These are phyloP conservation scores for Tarsius wallacei DNA, from an alignment of 2,797 vertebrate genomes.

Conservation along the genomic window DNA sequence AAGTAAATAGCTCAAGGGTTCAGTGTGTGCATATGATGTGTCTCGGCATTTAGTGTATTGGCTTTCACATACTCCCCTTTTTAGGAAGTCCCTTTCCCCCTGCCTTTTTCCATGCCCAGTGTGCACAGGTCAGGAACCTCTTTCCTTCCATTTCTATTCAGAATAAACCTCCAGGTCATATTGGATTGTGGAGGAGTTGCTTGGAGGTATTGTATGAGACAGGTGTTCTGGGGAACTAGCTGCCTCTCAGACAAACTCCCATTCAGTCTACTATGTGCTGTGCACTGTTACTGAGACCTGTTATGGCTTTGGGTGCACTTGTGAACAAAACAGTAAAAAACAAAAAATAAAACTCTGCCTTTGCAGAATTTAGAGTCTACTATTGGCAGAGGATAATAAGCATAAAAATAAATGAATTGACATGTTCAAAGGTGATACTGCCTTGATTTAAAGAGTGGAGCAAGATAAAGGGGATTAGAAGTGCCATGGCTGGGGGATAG, in stretches of 20 bases:
- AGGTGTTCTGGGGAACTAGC: not conserved
- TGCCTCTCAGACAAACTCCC: not conserved
- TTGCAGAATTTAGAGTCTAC: not conserved
- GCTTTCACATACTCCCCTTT: not conserved
- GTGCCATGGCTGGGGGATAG: constrained; percentile 33
- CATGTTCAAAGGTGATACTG: not conserved
- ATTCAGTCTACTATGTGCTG: not conserved
- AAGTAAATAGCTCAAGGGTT: not conserved
- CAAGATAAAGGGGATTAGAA: not conserved
- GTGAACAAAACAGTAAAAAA: not conserved
- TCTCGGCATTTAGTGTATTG: too few relatives aligned
- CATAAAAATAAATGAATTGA: not conserved
- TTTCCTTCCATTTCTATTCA: not conserved
- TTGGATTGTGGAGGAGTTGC: not conserved
- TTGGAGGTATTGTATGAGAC: not conserved
- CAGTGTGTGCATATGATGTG: not conserved
- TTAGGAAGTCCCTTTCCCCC: not conserved
- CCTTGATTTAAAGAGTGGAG: not conserved
- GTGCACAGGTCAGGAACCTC: not conserved
- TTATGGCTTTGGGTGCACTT: not conserved
- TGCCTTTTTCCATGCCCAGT: not conserved
- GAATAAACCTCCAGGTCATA: not conserved
- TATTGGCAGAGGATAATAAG: not conserved
- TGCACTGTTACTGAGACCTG: not conserved
- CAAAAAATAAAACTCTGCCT: not conserved